phyloP scores from a whole-genome alignment of 2,888 invertebrate genomes.

The Eumacrocentrus americanus region DNA sequence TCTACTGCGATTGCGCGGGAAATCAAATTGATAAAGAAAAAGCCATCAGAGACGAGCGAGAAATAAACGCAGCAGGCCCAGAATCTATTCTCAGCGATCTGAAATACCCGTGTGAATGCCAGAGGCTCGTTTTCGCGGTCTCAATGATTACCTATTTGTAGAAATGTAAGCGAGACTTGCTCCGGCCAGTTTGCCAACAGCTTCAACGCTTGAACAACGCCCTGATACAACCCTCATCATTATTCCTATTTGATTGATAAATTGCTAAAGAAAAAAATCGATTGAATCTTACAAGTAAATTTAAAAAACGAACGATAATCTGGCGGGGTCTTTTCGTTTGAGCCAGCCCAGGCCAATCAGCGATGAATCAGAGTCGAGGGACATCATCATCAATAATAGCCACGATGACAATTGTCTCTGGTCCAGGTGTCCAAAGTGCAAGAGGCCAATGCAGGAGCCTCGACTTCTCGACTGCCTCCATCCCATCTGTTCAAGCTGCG shows the following conservation, averaged over 20 bases:
- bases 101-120: slow-evolving; percentile 1
- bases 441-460: slow-evolving; percentile 53
- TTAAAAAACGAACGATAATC: not conserved
- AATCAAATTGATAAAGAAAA: not conserved
- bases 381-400: not conserved
- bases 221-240: not conserved
- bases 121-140: not conserved
- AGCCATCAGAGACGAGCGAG: not conserved
- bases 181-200: slow-evolving; percentile 3
- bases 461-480: slow-evolving; percentile 54
- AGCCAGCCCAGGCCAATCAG: not conserved
- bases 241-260: no score
- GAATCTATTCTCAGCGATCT: slow-evolving; percentile 13
- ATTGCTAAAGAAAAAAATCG: no score
- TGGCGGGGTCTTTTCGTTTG: not conserved
- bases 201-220: not conserved
- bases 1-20: not conserved
- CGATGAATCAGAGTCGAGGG: not conserved
- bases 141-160: slow-evolving; percentile 24
- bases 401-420: slow-evolving; percentile 32
- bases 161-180: slow-evolving; percentile 5
- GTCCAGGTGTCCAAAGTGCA: slow-evolving; percentile 54
- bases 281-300: not conserved
- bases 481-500: slow-evolving; percentile 52
- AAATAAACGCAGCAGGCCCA: slow-evolving; percentile 3